These are phyloP conservation scores for Psittacula echo DNA, from an alignment of 2,797 vertebrate genomes.

Conservation along the genomic window DNA sequence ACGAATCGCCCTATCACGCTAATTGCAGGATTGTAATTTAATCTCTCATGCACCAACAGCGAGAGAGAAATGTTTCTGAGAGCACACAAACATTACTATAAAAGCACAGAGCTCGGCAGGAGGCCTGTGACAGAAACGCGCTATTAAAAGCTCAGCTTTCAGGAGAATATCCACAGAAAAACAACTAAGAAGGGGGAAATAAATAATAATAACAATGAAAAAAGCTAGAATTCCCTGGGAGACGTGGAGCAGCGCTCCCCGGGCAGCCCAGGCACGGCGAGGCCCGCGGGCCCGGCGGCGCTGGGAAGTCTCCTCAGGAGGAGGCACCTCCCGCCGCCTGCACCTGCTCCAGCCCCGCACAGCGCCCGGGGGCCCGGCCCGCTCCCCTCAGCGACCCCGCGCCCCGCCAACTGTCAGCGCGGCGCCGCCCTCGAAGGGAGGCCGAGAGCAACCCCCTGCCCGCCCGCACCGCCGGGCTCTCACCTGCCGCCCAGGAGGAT, in stretches of 20 bases:
- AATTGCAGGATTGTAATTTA: not conserved
- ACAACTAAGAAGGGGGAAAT: not conserved
- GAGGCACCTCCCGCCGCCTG: not conserved
- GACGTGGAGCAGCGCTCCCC: not conserved
- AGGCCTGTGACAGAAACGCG: not conserved
- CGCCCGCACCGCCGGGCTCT: not conserved
- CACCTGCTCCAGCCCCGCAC: not conserved
- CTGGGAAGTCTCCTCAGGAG: not conserved
- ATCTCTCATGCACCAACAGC: accelerated
- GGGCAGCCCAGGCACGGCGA: not conserved
- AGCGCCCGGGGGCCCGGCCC: not conserved
- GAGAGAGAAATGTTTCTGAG: not conserved
- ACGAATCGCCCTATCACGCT: not conserved
- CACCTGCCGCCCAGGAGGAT: constrained; percentile 85
- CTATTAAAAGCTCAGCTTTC: not conserved
- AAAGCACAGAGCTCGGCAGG: not conserved
- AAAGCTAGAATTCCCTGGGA: not conserved
- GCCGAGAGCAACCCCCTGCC: not conserved
- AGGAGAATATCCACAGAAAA: not conserved
- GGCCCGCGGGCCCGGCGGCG: not conserved
- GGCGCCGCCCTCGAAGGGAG: not conserved
- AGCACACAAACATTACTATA: not conserved
- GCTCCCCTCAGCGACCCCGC: not conserved
- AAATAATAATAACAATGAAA: not conserved
- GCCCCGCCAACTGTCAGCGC: not conserved